These are phyloP conservation scores for Centrocercus urophasianus DNA, from an alignment of 2,113 vertebrate genomes.

Conservation along the genomic window DNA sequence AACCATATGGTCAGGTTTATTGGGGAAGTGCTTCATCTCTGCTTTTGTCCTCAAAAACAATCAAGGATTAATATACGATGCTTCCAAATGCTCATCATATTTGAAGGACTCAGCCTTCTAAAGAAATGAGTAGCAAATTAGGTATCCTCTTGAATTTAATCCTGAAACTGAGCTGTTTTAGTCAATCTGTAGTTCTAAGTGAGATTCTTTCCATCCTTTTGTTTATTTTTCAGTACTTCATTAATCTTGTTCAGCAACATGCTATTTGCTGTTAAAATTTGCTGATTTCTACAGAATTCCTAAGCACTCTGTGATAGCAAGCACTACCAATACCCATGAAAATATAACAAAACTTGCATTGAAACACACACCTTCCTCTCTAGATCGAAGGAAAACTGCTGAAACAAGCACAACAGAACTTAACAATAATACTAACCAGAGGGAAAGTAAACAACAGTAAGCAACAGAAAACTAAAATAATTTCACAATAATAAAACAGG, in stretches of 20 bases:
- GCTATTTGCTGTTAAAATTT: not conserved
- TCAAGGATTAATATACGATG: not conserved
- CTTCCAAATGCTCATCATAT: not conserved
- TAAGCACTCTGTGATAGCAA: not conserved
- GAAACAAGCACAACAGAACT: not conserved
- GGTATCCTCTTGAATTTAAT: not conserved
- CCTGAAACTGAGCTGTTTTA: not conserved
- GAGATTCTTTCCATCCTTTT: not conserved
- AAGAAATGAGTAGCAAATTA: not conserved
- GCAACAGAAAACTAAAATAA: not conserved
- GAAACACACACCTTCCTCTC: not conserved
- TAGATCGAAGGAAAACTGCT: not conserved
- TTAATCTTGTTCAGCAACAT: not conserved
- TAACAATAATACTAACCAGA: not conserved
- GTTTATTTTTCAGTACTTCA: not conserved
- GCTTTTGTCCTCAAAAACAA: not conserved
- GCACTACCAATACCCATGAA: not conserved
- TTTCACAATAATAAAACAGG: not conserved
- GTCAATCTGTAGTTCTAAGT: not conserved
- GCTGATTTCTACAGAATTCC: not conserved
- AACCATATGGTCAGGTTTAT: not conserved
- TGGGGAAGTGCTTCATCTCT: not conserved
- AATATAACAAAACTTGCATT: not conserved
- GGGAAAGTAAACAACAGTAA: not conserved
- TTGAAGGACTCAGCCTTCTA: not conserved